Conservation (phyloP, 2,888 invertebrate species). For the Cheilosia impressa region DNA sequence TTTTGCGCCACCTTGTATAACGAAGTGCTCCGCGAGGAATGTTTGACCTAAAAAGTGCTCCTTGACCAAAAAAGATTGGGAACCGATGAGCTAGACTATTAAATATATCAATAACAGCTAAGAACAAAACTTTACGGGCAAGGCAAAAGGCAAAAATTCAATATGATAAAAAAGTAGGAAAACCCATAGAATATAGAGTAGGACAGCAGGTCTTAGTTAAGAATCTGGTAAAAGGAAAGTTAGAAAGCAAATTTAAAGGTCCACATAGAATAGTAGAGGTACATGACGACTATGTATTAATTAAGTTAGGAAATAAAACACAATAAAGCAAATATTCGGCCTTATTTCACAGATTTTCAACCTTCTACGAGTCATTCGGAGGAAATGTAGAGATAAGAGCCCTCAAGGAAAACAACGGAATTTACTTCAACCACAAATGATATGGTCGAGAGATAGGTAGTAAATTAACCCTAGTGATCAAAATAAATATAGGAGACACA, state of each 20-base stretch:
- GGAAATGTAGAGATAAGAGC: conserved; percentile 27
- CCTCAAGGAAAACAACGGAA: conserved; percentile 19
- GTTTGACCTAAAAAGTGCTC: too few species aligned
- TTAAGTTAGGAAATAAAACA: neutral
- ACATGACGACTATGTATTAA: neutral
- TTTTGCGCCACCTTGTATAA: too few species aligned
- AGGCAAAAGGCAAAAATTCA: conserved; percentile 28
- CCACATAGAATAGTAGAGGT: conserved; percentile 6
- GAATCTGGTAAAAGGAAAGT: conserved; percentile 25
- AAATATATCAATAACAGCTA: conserved; percentile 22
- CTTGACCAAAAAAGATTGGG: too few species aligned
- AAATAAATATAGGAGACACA: conserved; percentile 10
- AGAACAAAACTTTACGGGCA: conserved; percentile 13
- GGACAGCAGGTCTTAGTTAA: conserved; percentile 41
- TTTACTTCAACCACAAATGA: conserved; percentile 32
- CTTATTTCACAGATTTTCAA: neutral
- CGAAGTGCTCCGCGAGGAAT: too few species aligned
- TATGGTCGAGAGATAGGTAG: conserved; percentile 29
- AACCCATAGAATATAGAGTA: conserved; percentile 27
- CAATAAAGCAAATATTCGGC: too few species aligned
- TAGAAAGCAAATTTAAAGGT: conserved; percentile 27
- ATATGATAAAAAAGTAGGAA: conserved; percentile 44
- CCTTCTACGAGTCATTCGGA: conserved; percentile 10
- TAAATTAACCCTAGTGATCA: conserved; percentile 21
- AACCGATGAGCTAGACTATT: conserved; percentile 31